phyloP scores from a whole-genome alignment of 2,797 vertebrate species.

The Podargus strigoides region DNA sequence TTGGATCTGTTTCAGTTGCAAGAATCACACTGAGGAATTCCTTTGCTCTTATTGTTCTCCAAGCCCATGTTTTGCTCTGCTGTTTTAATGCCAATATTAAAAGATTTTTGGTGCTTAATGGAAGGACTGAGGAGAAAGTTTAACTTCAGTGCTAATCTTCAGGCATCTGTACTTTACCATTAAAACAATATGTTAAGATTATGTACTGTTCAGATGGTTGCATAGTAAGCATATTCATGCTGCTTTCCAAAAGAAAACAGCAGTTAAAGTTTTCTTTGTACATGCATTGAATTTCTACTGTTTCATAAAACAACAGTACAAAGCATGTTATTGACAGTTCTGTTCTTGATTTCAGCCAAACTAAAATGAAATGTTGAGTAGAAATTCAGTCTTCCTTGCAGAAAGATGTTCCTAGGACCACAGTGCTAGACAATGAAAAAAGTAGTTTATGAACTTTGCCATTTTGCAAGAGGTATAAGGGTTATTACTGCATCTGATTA shows the following conservation, averaged over 20 bases:
- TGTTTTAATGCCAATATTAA: not conserved
- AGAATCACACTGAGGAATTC: not conserved
- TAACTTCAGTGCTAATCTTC: not conserved
- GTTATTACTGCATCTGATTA: not conserved
- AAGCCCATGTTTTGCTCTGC: not conserved
- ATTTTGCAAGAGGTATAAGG: not conserved
- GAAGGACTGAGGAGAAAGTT: not conserved
- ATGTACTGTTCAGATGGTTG: not conserved
- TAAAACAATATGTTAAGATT: not conserved
- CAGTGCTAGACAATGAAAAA: not conserved
- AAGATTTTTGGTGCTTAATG: not conserved
- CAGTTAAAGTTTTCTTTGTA: not conserved
- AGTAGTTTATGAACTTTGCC: not conserved
- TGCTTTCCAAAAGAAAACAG: not conserved
- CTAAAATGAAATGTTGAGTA: not conserved
- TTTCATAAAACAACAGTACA: not conserved
- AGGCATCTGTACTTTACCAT: not conserved
- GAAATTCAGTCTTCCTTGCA: not conserved
- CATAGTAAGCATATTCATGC: not conserved
- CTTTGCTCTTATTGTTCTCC: not conserved
- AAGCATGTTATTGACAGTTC: not conserved
- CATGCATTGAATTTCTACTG: not conserved
- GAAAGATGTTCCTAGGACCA: not conserved
- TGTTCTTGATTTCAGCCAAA: not conserved
- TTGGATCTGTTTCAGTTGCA: not conserved